Percentiles rank a stretch among this genome's conserved stretches.
Evolutionary conservation across 2,113 vertebrate species (phyloP).

Genomic region (Archilochus colubris): DNA sequence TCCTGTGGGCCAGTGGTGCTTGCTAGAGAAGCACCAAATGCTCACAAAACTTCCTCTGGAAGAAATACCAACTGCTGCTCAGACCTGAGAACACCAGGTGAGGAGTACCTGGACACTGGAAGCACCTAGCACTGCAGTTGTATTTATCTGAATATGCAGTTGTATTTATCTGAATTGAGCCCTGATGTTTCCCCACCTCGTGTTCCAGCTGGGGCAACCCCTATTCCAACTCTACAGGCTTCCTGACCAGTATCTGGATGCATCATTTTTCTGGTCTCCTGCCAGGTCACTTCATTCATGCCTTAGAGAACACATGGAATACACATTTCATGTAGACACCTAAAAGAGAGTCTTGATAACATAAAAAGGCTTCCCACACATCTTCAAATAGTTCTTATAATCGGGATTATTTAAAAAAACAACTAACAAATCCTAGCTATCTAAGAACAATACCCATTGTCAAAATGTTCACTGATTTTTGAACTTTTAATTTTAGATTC

Average conservation of each 20-base stretch:
- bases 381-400: not conserved
- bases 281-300: conserved; percentile 85
- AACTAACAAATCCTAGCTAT: not conserved
- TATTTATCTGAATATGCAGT: conserved; percentile 57
- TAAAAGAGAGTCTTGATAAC: not conserved
- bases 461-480: not conserved
- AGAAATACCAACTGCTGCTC: conserved; percentile 77
- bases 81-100: conserved; percentile 74
- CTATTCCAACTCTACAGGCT: conserved; percentile 56
- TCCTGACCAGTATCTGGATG: conserved; percentile 74
- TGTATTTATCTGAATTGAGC: conserved; percentile 52
- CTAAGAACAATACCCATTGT: not conserved
- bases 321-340: conserved; percentile 79
- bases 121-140: not conserved
- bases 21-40: conserved; percentile 73
- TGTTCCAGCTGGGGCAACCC: conserved; percentile 43
- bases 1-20: conserved; percentile 75
- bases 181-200: conserved; percentile 40
- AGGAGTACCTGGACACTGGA: conserved; percentile 69
- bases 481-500: not conserved
- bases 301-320: conserved; percentile 79
- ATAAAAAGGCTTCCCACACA: not conserved
- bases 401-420: not conserved
- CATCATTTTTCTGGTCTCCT: conserved; percentile 80
- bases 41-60: conserved; percentile 78